Percentiles rank a stretch among this genome's conserved stretches.
Conservation (phyloP, 2,888 invertebrate genomes). For the Parnassius apollo region DNA sequence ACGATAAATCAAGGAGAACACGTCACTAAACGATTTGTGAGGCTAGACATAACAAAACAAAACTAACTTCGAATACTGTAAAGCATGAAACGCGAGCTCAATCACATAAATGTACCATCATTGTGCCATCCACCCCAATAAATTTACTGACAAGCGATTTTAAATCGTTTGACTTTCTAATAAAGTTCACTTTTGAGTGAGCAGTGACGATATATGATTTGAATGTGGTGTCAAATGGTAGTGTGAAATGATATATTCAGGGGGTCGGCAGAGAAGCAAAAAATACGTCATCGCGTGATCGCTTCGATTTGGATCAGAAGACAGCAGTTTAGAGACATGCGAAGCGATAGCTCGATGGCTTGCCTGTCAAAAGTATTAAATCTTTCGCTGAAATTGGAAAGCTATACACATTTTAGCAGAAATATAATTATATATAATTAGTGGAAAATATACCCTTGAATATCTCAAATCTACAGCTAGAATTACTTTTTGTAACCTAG, state of each 20-base stretch:
- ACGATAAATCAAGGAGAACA: constrained; percentile 57
- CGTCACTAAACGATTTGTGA: constrained; percentile 45
- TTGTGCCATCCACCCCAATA: constrained; percentile 43
- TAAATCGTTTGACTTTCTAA: constrained; percentile 33
- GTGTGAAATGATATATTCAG: constrained; percentile 74
- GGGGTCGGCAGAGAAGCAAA: constrained; percentile 43
- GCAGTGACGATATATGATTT: constrained; percentile 36
- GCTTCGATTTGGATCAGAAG: constrained; percentile 52
- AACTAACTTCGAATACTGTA: constrained; percentile 52
- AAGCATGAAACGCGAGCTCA: constrained; percentile 54
- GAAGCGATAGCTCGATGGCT: constrained; percentile 43
- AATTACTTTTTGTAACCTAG: too few species aligned
- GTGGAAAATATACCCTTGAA: background rate
- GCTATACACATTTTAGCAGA: constrained; percentile 3
- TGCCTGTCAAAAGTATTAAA: constrained; percentile 48
- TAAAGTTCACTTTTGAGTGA: constrained; percentile 45
- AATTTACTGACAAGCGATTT: constrained; percentile 23
- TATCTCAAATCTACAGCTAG: too few species aligned
- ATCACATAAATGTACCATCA: constrained; percentile 57
- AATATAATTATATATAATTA: background rate
- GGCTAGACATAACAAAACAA: constrained; percentile 61
- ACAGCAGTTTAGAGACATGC: constrained; percentile 56
- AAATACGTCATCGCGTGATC: constrained; percentile 61
- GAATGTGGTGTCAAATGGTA: constrained; percentile 64
- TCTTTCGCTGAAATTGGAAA: constrained; percentile 8